Percentiles rank a stretch among this genome's conserved stretches.
These are phyloP conservation scores for Sprattus sprattus DNA, from an alignment of 2,113 vertebrate genomes.

Conservation along the genomic window DNA sequence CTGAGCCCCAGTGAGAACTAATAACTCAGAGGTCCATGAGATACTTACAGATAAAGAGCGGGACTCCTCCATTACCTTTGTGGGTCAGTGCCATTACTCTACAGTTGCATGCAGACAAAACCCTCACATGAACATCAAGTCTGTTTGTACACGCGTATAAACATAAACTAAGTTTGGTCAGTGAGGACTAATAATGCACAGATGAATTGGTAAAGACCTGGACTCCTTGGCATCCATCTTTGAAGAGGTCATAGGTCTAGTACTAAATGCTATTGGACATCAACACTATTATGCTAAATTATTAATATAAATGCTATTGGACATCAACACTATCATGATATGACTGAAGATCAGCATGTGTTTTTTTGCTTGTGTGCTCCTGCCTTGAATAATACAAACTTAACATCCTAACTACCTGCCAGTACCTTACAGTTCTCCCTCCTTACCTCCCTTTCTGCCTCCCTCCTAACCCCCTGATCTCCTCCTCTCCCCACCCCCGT, in stretches of 20 bases:
- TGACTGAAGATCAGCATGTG: neutral
- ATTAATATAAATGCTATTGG: neutral
- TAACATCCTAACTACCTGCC: neutral
- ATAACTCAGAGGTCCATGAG: too few species aligned
- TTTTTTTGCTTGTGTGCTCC: neutral
- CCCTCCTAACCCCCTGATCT: neutral
- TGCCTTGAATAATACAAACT: neutral
- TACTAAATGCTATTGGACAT: neutral
- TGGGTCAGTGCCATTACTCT: neutral
- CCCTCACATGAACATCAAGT: neutral
- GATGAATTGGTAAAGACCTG: neutral
- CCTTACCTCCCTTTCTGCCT: neutral
- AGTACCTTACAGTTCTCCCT: constrained; percentile 1
- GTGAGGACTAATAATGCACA: neutral
- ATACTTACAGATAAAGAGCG: neutral
- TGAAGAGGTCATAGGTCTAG: too few species aligned
- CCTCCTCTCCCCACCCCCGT: constrained; percentile 15
- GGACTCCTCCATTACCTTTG: neutral
- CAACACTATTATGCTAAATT: neutral
- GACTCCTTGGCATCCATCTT: too few species aligned
- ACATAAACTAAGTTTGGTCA: neutral
- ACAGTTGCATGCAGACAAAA: neutral
- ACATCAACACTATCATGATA: neutral
- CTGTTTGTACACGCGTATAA: neutral
- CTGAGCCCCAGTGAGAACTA: too few species aligned